Percentiles rank a stretch among this genome's conserved stretches.
These are phyloP conservation scores for Pseudochirops corinnae DNA, from an alignment of 2,797 vertebrate genomes.

Conservation along the genomic window DNA sequence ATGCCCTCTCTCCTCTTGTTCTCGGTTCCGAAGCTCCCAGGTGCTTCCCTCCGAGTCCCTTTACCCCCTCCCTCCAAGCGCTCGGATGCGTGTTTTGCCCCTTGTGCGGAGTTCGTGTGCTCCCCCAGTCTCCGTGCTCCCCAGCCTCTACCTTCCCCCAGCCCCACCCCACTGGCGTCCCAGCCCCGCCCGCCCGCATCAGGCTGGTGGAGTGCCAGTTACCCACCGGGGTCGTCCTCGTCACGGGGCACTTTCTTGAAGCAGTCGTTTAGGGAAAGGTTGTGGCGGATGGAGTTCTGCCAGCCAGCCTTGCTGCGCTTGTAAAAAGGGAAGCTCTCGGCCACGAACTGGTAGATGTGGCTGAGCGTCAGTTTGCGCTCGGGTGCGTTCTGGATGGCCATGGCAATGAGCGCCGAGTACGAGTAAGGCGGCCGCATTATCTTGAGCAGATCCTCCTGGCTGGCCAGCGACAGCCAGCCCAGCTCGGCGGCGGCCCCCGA, in stretches of 20 bases:
- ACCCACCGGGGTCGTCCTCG: conserved; percentile 96
- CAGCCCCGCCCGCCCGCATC: accelerated
- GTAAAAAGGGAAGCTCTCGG: conserved; percentile 98
- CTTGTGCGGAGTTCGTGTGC: no score
- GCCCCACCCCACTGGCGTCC: neutral
- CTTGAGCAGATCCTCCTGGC: conserved; percentile 97
- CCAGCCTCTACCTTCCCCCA: neutral
- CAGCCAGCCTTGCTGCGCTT: conserved; percentile 98
- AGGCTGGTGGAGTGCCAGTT: no score
- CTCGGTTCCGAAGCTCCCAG: neutral
- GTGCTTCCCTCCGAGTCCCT: neutral
- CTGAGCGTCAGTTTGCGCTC: conserved; percentile 96
- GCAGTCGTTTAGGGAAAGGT: conserved; percentile 95
- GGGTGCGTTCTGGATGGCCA: conserved; percentile 97
- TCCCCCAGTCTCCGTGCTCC: neutral
- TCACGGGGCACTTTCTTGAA: conserved; percentile 97
- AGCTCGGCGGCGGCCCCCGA: conserved; percentile 91
- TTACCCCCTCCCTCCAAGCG: neutral
- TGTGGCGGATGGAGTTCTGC: conserved; percentile 98
- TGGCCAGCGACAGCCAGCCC: conserved; percentile 95
- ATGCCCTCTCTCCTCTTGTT: no score
- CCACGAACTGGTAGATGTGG: conserved; percentile 98
- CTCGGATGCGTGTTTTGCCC: no score
- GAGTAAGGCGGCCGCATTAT: conserved; percentile 98
- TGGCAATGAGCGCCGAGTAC: conserved; percentile 98